Base-by-base conservation (phyloP, 64 coral and sea anemone species). In the Astreopora myriophthalma region DNA sequence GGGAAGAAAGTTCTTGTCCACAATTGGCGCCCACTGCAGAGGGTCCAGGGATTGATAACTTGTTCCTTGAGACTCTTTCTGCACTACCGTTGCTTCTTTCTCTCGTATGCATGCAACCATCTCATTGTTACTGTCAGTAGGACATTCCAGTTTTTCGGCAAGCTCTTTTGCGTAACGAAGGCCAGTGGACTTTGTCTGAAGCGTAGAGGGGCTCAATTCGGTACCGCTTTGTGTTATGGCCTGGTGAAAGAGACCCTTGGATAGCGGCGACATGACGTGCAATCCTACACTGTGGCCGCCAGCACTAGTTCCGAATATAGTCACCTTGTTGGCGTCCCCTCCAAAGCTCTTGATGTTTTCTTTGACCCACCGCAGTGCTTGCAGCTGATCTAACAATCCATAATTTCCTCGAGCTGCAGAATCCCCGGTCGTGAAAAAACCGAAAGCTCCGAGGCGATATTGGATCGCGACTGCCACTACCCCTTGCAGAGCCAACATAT, bases 341-440 rank as follows among this genome's bases (percentile, higher is more conserved):
- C 83, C 83, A 69, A 86, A 86, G 42, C 9, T 25, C 8, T 22
- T 62, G 26, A 86, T 71, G 29, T 86, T 86, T 20, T 86, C 84
- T 49, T 86, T 86, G 22, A 86, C 84, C 84, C 84, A 86, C 69
- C 49, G 39, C 28, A 86, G 66, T 42, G 84, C 84, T 28, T 42
- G 19, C 13, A 65, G 34, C 27, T 86, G 84, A 71, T 86, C 84
- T 24, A 70, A 44, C 25, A 71, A 19, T 35, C 83, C 83, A 34
- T 63, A 61, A 61, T 86, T 86, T 20, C 83, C 83, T 40, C 34
- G 58, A 37, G 67, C 19, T 48, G 42, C 34, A 48, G 34, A 40
- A 38, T 86, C 83, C 8, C 83, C 83, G 2, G 60, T 69, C 4
- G 31, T 86, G 16, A 86, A 27, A 19, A 86, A 86, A 17, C 84